Evolutionary conservation across 2,888 invertebrate species (phyloP), one percentile per base, ranked within the genome.

Genomic region (Limnephilus auricula): DNA sequence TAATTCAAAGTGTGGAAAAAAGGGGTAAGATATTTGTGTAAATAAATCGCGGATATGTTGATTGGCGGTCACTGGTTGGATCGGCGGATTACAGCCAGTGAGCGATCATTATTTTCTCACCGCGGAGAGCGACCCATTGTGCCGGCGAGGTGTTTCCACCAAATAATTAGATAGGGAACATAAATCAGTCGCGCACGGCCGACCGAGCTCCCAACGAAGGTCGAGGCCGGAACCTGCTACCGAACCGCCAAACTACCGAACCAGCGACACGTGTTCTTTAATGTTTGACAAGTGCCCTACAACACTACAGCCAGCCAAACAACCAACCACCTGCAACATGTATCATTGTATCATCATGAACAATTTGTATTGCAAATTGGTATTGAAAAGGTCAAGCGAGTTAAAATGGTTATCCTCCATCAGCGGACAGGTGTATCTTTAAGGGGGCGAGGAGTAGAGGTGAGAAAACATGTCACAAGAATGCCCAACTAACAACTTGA

Each of bases 171-270:
- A 88, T 78, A 82, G 80, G 88, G 87, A 80, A 91, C 91, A 91
- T 91, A 91, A 91, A 91, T 91, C 82, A 88, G 85, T 88, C 80
- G 79, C 88, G 88, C 91, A 85, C 91, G 79, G 91, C 50, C 80
- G 50, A 78, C 37, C 78, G 79, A 45, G 40, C 40, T 79, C 31
- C 40, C 65, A 65, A 0, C 86, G 31, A 86, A 86, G 45, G 45
- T 25, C 86, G 65, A 30, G 86, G 31, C 86, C 50, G 34, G 32
- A 34, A 82, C 82, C 65, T 25, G 65, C 65, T 65, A 65, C 65
- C 65, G 65, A 65, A 25, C 65, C 25, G 65, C 65, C 6, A 25
- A 65, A 65, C 65, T 65, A 65, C 65, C 65, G 65, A 65, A 65
- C 65, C 34, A 25, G 34, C 82, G 82, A 82, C 82, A 82, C 82